Evolutionary conservation across 2,797 vertebrate species (phyloP).

Genomic region (Gadopsis marmoratus): DNA sequence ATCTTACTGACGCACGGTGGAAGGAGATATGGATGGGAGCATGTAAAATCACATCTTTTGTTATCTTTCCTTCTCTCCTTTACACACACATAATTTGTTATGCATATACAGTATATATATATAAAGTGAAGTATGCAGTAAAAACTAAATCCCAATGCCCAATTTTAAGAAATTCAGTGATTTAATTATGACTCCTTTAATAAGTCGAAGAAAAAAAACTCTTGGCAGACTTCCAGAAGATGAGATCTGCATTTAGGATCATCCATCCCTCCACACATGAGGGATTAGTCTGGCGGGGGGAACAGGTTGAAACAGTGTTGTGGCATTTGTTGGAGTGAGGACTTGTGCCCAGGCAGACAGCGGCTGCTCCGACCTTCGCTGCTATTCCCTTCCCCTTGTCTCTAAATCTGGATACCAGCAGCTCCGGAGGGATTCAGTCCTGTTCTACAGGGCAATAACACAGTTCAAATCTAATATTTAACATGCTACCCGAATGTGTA

Average conservation of each 20-base stretch:
- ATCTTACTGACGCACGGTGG: constrained; percentile 22
- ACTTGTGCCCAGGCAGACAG: constrained; percentile 41
- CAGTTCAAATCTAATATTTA: constrained; percentile 17
- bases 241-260: constrained; percentile 65
- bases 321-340: constrained; percentile 66
- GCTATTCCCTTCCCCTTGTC: constrained; percentile 33
- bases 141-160: neutral
- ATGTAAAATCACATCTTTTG: constrained; percentile 17
- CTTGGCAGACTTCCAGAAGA: constrained; percentile 52
- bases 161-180: neutral
- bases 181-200: constrained; percentile 24
- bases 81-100: constrained; percentile 13
- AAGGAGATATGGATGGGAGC: constrained; percentile 20
- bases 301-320: constrained; percentile 70
- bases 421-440: constrained; percentile 38
- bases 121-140: neutral
- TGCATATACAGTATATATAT: neutral
- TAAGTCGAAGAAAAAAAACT: constrained; percentile 14
- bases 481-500: constrained; percentile 29
- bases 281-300: constrained; percentile 66
- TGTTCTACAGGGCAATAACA: constrained; percentile 11
- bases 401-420: constrained; percentile 35
- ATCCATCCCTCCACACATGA: constrained; percentile 55
- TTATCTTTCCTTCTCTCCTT: constrained; percentile 1
- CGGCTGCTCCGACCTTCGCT: constrained; percentile 1